phyloP scores from a whole-genome alignment of 2,888 invertebrate genomes.

The Scotopteryx bipunctaria region DNA sequence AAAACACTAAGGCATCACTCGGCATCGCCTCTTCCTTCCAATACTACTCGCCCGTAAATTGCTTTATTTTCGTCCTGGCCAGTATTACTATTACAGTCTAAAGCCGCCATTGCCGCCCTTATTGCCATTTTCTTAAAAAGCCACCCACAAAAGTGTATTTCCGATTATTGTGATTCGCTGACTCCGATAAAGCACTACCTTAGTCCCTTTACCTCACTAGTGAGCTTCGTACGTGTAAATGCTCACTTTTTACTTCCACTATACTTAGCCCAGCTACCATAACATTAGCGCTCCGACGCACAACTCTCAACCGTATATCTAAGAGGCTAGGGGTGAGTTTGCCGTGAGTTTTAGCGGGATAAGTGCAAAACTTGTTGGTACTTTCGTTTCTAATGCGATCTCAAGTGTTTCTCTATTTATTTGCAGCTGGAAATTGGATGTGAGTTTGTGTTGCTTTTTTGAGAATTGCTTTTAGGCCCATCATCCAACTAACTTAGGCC shows the following conservation, averaged over 20 bases:
- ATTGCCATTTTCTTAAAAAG: not conserved
- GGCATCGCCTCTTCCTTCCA: too few species aligned
- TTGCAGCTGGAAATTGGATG: constrained; percentile 50
- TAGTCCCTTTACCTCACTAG: constrained; percentile 38
- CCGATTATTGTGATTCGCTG: constrained; percentile 4
- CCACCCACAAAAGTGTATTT: constrained; percentile 1
- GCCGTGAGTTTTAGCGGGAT: not conserved
- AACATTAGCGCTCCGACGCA: constrained; percentile 10
- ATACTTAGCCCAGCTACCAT: constrained; percentile 23
- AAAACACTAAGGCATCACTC: too few species aligned
- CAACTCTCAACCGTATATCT: constrained; percentile 13
- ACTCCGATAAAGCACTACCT: constrained; percentile 22
- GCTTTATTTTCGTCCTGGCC: too few species aligned
- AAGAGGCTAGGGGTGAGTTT: not conserved
- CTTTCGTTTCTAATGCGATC: constrained; percentile 50
- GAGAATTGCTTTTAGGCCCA: constrained; percentile 27
- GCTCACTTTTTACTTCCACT: constrained; percentile 45
- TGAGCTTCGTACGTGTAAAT: constrained; percentile 42
- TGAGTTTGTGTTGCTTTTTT: constrained; percentile 43
- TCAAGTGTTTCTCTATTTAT: constrained; percentile 46
- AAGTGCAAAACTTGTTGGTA: constrained; percentile 27
- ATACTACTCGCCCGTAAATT: too few species aligned
- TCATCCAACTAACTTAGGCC: too few species aligned
- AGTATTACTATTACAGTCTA: too few species aligned
- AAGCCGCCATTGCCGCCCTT: too few species aligned